phyloP scores from a whole-genome alignment of 2,797 vertebrate species.

The Amphiprion clarkii region DNA sequence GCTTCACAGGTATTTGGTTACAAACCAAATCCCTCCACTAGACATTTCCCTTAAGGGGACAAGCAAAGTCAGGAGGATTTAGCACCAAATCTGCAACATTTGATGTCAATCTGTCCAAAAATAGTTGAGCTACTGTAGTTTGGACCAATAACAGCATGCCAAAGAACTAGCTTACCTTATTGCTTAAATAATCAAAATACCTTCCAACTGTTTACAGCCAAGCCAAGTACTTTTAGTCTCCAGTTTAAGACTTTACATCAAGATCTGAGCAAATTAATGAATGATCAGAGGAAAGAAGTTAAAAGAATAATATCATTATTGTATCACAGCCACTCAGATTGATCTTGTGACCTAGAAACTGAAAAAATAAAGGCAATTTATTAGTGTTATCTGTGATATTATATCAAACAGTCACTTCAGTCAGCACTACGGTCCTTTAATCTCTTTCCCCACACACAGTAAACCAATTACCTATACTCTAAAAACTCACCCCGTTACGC shows the following conservation, averaged over 20 bases:
- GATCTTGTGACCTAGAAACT: constrained; percentile 8
- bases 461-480: constrained; percentile 33
- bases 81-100: neutral
- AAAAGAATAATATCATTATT: constrained; percentile 5
- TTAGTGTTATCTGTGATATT: neutral
- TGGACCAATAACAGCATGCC: neutral
- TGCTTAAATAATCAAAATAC: no score
- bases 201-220: no score
- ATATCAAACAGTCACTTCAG: neutral
- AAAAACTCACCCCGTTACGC: constrained; percentile 10
- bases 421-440: neutral
- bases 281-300: neutral
- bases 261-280: neutral
- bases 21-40: neutral
- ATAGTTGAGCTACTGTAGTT: neutral
- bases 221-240: no score
- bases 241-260: neutral
- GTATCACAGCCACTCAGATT: neutral
- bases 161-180: no score
- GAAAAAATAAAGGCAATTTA: neutral
- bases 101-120: neutral
- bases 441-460: neutral
- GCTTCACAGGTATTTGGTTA: constrained; percentile 3
- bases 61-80: neutral
- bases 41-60: neutral